Base-by-base conservation (phyloP, 2,888 invertebrate genomes). In the Caenorhabditis sp. region DNA sequence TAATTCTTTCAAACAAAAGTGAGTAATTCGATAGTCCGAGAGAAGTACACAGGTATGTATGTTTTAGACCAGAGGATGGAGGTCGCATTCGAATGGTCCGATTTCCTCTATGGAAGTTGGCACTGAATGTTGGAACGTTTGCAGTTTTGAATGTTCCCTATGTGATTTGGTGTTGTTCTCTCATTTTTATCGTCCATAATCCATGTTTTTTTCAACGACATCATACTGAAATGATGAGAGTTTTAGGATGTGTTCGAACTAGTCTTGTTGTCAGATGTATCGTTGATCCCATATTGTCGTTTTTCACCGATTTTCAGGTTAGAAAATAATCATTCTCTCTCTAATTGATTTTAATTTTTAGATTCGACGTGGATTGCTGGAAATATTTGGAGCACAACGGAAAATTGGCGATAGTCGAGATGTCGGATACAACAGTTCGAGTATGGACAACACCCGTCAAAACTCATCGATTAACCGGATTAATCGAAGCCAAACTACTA, bases 91-190 rank as follows among this genome's bases (percentile, higher is more conserved):
- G 75, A 57, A 64, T 68, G 68, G 76, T 78, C 8, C 71, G 86
- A 10, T 86, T 86, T 62, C 86, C 86, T 0, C 58, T 86, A 17
- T 86, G 86, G 86, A 86, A 86, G 60, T 64, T 86, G 59, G 83
- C 82, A 0, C 58, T 86, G 57, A 84, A 86, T 62, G 84, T 86
- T 12, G 79, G 75, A 57, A 86, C 86, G 14, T 86, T 86, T 66
- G 84, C 86, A 6, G 72, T 78, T 21, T 72, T 86, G 58, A 79
- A 86, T 62, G 66, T 81, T 26, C 83, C 83, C 59, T 86, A 86
- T 62, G 83, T 81, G 10, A 76, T 83, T 58, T 86, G 86, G 86
- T 83, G 58, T 60, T 71, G 21, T 8, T 43, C 21, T 17, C 2
- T 62, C 26, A 62, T 27, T 55, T 58, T 80, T 0, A 36, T 79